Conservation (phyloP, 2,797 vertebrate species). For the Miichthys miiuy region DNA sequence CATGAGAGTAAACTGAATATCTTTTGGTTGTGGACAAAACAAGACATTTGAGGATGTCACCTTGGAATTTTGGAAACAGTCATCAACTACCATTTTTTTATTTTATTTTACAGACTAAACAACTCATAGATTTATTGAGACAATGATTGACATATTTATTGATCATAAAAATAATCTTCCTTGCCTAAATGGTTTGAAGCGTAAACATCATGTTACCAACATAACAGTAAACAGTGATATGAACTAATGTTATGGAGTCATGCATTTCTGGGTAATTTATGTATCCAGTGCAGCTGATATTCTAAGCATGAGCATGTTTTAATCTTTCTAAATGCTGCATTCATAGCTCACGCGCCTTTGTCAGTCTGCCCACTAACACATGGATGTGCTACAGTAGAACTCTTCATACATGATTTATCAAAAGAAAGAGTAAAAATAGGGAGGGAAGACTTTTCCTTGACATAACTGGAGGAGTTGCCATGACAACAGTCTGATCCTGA, state of each 20-base stretch:
- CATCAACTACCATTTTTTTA: no score
- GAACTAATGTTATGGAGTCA: neutral
- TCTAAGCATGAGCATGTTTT: neutral
- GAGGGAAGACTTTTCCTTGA: conserved; percentile 22
- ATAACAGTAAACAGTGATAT: neutral
- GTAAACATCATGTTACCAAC: neutral
- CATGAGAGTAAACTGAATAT: no score
- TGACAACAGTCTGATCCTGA: conserved; percentile 47
- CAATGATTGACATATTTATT: no score
- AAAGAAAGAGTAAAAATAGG: conserved; percentile 32
- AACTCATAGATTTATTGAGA: no score
- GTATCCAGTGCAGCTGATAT: neutral
- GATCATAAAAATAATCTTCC: no score
- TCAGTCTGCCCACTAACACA: neutral
- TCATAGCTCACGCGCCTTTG: conserved; percentile 1
- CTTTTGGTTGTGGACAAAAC: no score
- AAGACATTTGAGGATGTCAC: no score
- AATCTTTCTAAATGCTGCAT: neutral
- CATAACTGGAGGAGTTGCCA: conserved; percentile 51
- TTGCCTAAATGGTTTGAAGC: neutral
- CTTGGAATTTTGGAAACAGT: no score
- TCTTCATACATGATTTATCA: conserved; percentile 57
- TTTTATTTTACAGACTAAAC: no score
- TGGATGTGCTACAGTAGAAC: neutral
- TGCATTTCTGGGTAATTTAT: neutral